phyloP scores from a whole-genome alignment of 2,888 invertebrate species.

The Leucania comma region DNA sequence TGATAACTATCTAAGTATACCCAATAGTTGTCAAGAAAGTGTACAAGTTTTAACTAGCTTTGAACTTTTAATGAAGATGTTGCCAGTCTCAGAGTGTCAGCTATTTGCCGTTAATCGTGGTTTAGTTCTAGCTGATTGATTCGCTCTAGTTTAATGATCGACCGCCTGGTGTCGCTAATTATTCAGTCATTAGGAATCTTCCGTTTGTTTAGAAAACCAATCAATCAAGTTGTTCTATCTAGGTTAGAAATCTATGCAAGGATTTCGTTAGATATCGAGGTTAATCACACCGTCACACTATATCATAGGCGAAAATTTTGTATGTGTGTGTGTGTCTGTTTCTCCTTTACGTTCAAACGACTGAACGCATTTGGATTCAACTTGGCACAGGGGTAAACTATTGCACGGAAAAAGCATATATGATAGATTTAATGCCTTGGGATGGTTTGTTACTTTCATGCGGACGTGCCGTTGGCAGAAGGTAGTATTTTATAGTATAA shows the following conservation, averaged over 20 bases:
- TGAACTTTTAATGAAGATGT: conserved; percentile 52
- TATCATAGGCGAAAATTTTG: too few species aligned
- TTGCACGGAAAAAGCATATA: too few species aligned
- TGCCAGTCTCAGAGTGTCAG: conserved; percentile 19
- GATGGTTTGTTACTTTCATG: too few species aligned
- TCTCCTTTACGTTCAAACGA: too few species aligned
- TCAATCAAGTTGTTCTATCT: background rate
- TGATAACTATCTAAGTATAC: background rate
- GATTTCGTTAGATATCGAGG: background rate
- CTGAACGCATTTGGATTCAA: too few species aligned
- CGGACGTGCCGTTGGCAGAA: too few species aligned
- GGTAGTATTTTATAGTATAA: too few species aligned
- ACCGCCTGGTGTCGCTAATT: conserved; percentile 38
- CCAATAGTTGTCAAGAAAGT: conserved; percentile 2
- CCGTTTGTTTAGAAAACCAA: conserved; percentile 8
- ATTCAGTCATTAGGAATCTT: conserved; percentile 32
- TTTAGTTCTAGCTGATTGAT: conserved; percentile 51
- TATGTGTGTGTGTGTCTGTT: too few species aligned
- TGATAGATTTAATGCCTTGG: too few species aligned
- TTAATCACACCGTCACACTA: background rate
- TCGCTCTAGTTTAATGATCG: conserved; percentile 46
- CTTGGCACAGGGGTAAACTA: too few species aligned
- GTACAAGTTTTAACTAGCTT: conserved; percentile 35
- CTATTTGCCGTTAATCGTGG: conserved; percentile 40
- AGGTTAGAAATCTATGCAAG: background rate